Base-by-base conservation (phyloP, 2,113 vertebrate species). In the Siniperca knerii region DNA sequence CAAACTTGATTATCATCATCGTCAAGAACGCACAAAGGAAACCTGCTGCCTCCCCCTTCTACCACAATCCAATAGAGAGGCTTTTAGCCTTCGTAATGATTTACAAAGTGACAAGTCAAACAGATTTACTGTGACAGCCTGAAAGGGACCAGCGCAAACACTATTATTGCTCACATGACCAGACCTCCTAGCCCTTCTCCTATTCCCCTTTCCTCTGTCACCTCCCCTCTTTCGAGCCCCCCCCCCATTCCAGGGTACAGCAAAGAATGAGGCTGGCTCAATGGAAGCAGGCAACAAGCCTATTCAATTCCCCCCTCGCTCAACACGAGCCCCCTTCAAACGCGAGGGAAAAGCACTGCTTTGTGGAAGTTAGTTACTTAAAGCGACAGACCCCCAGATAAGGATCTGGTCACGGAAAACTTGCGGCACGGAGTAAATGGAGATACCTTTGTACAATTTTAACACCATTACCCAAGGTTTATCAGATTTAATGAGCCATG, bases 41-140 rank as follows among this genome's bases (percentile, higher is more conserved):
- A 95, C 91, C 94, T 91, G 87, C 92, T 81, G 91, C 90, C 91
- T 85, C 87, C 86, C 83, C 77, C 66, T 90, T 91, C 89, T 89
- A 89, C 89, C 85, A 80, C 92, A 96, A 96, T 96, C 96, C 95
- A 95, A 96, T 97, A 97, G 97, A 95, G 97, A 97, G 93, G 96
- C 95, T 97, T 96, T 98, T 97, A 97, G 97, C 95, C 96, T 95
- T 94, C 93, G 90, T 97, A 97, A 98, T 97, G 96, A 97, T 97
- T 98, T 98, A 97, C 96, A 95, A 96, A 98, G 96, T 96, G 96
- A 97, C 96, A 96, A 96, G 96, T 95, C 96, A 97, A 97, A 97
- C 90, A 97, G 96, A 98, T 98, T 97, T 96, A 96, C 93, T 83
- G 90, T 91, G 95, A 97, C 96, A 96, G 96, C 92, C 93, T 97